Evolutionary conservation across 2,113 vertebrate genomes (phyloP).

Genomic region (Psittacula cyanocephala): DNA sequence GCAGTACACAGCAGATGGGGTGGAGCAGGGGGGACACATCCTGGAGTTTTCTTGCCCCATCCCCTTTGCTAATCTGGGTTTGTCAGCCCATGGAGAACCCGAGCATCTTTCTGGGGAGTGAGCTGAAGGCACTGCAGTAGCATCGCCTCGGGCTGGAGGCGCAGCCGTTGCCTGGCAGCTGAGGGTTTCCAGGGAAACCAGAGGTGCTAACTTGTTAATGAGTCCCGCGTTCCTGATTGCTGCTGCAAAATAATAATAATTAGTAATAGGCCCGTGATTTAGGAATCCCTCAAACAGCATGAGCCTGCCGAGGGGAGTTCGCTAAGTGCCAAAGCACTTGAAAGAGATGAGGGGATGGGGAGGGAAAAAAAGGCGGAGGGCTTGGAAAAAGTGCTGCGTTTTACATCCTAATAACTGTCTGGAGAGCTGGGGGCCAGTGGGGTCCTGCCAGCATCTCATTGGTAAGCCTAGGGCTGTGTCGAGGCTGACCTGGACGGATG

Average conservation of each 20-base stretch:
- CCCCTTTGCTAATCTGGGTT: neutral
- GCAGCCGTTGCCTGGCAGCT: constrained; percentile 77
- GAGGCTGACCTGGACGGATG: neutral
- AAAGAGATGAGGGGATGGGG: neutral
- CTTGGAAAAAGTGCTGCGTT: neutral
- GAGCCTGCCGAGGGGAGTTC: constrained; percentile 18
- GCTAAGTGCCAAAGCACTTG: neutral
- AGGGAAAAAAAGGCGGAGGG: neutral
- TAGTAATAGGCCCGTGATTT: constrained; percentile 42
- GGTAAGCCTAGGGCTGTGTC: neutral
- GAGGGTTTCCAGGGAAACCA: constrained; percentile 74
- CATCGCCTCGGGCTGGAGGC: constrained; percentile 24
- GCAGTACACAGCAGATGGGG: neutral
- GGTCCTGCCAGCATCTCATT: neutral
- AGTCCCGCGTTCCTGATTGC: constrained; percentile 63
- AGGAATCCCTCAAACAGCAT: constrained; percentile 28
- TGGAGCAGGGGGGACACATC: neutral
- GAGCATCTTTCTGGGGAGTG: neutral
- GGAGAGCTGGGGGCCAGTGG: neutral
- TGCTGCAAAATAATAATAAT: constrained; percentile 71
- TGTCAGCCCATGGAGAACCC: neutral
- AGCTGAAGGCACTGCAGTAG: constrained; percentile 17
- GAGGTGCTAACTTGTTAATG: constrained; percentile 80
- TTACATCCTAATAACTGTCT: constrained; percentile 11
- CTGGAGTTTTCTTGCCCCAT: neutral